Percentiles rank a stretch among this genome's conserved stretches.
Evolutionary conservation across 2,888 invertebrate species (phyloP).

Genomic region (Mayetiola destructor): DNA sequence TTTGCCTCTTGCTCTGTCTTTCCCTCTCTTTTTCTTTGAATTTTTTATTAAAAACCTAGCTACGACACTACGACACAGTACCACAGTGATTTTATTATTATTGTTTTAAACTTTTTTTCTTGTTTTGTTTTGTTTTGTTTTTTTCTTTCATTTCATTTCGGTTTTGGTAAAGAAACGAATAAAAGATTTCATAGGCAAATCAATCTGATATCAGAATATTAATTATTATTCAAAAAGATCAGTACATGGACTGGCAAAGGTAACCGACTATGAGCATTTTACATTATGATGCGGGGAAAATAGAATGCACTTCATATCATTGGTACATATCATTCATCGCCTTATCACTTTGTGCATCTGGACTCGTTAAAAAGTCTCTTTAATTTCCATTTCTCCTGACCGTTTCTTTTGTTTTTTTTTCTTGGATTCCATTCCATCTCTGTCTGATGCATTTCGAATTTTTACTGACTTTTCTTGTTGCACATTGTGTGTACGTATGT

Average conservation of each 20-base stretch:
- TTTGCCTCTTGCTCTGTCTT: neutral
- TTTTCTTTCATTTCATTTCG: no score
- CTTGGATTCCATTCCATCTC: no score
- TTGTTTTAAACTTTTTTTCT: no score
- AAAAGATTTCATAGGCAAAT: neutral
- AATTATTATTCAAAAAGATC: constrained; percentile 1
- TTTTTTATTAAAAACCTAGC: neutral
- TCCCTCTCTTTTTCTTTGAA: neutral
- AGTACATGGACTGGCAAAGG: neutral
- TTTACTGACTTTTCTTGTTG: neutral
- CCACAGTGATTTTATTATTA: no score
- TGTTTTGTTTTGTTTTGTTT: no score
- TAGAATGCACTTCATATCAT: constrained; percentile 5
- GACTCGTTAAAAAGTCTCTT: no score
- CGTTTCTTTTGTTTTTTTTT: no score
- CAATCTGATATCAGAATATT: constrained; percentile 9
- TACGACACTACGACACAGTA: neutral
- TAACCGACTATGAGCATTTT: no score
- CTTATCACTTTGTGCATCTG: no score
- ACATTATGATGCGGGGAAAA: constrained; percentile 7
- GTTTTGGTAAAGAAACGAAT: no score
- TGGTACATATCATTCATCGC: constrained; percentile 11
- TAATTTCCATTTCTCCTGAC: no score
- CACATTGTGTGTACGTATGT: neutral
- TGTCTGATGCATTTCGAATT: neutral